These are phyloP conservation scores for Boulengeromyrus knoepffleri DNA, from an alignment of 2,113 vertebrate species.

Conservation along the genomic window DNA sequence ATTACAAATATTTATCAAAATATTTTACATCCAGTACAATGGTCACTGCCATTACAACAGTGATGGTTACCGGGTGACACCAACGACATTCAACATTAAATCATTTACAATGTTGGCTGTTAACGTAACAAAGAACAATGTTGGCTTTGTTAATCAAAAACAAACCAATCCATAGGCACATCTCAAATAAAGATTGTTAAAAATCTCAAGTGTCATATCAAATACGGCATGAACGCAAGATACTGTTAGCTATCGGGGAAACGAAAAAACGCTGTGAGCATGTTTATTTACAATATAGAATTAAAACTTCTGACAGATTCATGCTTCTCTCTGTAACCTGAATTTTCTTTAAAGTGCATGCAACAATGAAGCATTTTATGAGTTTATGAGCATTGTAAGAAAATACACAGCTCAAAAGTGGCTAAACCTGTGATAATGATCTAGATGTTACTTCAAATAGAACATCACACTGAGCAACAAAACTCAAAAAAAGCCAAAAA, in stretches of 20 bases:
- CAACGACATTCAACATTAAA: constrained; percentile 18
- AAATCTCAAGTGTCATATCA: constrained; percentile 20
- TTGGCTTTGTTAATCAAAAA: constrained; percentile 21
- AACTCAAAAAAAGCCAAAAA: constrained; percentile 60
- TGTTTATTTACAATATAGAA: constrained; percentile 99
- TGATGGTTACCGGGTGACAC: constrained; percentile 14
- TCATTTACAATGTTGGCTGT: constrained; percentile 21
- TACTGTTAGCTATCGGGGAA: constrained; percentile 25
- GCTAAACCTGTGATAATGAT: constrained; percentile 65
- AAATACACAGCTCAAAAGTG: constrained; percentile 90
- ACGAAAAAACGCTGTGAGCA: constrained; percentile 75
- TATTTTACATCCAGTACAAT: constrained; percentile 18
- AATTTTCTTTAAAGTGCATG: constrained; percentile 98
- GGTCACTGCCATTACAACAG: constrained; percentile 2
- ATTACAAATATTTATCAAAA: constrained; percentile 20
- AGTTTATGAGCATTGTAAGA: constrained; percentile 76
- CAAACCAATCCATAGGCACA: constrained; percentile 19
- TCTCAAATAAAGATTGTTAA: constrained; percentile 17
- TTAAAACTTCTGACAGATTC: constrained; percentile 97
- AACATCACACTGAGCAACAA: constrained; percentile 63
- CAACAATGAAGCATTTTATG: constrained; percentile 86
- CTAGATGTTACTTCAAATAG: constrained; percentile 39
- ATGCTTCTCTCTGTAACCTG: constrained; percentile 74
- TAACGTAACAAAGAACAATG: constrained; percentile 15
- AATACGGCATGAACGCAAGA: constrained; percentile 1